Evolutionary conservation across 2,797 vertebrate species (phyloP).

Genomic region (Holocentrus rufus): DNA sequence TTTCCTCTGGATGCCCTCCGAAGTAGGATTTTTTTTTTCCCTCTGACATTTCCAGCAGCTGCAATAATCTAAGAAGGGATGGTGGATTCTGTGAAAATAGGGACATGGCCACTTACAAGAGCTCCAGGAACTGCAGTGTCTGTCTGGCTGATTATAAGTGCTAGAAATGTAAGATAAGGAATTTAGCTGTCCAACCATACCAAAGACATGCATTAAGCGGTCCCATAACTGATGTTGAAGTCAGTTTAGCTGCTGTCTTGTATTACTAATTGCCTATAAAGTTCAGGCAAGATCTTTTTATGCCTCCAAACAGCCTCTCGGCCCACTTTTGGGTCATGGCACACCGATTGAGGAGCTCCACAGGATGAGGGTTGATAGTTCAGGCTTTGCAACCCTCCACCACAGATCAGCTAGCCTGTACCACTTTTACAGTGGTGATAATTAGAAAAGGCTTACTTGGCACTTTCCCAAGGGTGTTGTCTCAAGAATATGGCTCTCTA

Average conservation of each 20-base stretch:
- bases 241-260: conserved; percentile 2
- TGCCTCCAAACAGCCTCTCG: background rate
- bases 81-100: conserved; percentile 4
- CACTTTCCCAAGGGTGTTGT: conserved; percentile 51
- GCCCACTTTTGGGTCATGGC: conserved; percentile 34
- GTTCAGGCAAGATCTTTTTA: conserved; percentile 26
- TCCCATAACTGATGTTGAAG: conserved; percentile 5
- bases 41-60: conserved; percentile 24
- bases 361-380: conserved; percentile 32
- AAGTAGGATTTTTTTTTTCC: background rate
- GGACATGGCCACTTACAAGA: background rate
- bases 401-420: conserved; percentile 61
- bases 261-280: conserved; percentile 39
- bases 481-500: conserved; percentile 36
- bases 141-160: background rate
- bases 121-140: conserved; percentile 6
- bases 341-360: conserved; percentile 36
- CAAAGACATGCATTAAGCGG: background rate
- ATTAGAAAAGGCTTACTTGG: conserved; percentile 70
- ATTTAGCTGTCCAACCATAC: background rate
- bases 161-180: background rate
- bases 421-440: conserved; percentile 58
- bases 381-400: conserved; percentile 22
- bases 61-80: background rate
- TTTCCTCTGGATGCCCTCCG: background rate